Percentiles rank a stretch among this genome's conserved stretches.
Conservation (phyloP, 92 coral and sea anemone genomes). For the Umimayanthus kanabou region DNA sequence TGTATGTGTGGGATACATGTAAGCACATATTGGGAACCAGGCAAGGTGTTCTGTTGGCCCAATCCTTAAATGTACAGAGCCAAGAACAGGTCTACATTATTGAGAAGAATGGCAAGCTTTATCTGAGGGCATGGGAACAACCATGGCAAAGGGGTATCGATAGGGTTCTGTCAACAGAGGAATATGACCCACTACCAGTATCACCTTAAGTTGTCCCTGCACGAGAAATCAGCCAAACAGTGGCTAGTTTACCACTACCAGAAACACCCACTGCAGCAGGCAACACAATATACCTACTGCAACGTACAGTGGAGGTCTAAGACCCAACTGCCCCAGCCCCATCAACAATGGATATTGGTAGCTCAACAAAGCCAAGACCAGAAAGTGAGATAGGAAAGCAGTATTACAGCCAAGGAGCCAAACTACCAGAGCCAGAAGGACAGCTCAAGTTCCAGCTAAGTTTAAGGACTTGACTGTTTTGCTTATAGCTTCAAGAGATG, state of each 20-base stretch:
- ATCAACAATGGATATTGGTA: neutral
- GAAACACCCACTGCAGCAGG: conserved; percentile 34
- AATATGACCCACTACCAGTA: neutral
- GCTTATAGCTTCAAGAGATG: neutral
- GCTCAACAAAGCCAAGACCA: neutral
- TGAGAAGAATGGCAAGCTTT: conserved; percentile 50
- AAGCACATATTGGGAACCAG: conserved; percentile 47
- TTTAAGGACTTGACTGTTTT: neutral
- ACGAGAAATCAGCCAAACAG: conserved; percentile 6
- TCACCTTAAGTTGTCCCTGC: conserved; percentile 8
- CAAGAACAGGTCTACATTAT: conserved; percentile 35
- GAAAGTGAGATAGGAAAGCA: neutral
- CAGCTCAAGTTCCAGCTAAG: conserved; percentile 13
- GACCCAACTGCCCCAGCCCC: neutral
- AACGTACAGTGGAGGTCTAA: neutral
- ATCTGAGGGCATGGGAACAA: conserved; percentile 44
- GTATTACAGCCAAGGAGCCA: neutral
- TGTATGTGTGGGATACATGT: conserved; percentile 47
- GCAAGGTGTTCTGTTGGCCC: conserved; percentile 32
- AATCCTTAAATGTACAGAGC: conserved; percentile 14
- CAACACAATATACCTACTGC: conserved; percentile 1
- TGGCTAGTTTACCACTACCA: conserved; percentile 6
- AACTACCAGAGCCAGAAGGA: conserved; percentile 10
- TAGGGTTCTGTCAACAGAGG: neutral
- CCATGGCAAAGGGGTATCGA: conserved; percentile 16